A percentile compares a stretch with the other conserved stretches of the same genome.
Conservation (phyloP, 2,797 vertebrate species). For the Tympanoctomys barrerae region DNA sequence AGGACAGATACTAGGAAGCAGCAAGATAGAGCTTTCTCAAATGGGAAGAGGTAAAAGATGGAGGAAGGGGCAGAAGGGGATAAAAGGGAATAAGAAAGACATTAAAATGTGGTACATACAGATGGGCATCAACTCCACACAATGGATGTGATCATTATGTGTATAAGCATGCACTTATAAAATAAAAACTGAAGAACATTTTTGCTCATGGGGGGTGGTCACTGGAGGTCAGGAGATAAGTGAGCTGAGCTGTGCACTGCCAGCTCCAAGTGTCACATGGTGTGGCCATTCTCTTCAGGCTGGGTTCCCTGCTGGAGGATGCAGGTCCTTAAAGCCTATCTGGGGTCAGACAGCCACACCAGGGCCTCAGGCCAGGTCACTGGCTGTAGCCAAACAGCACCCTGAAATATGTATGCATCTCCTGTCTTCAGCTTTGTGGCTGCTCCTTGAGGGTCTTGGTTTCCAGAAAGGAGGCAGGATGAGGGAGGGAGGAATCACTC, state of each 20-base stretch:
- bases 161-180: background rate
- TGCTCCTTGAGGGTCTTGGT: slow-evolving; percentile 3
- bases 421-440: background rate
- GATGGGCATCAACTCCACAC: background rate
- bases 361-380: slow-evolving; percentile 66
- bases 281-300: slow-evolving; percentile 18
- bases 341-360: background rate
- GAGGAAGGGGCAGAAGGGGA: background rate
- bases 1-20: background rate
- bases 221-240: background rate
- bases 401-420: background rate
- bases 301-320: background rate
- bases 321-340: slow-evolving; percentile 49
- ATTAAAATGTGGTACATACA: background rate
- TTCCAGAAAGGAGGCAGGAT: background rate
- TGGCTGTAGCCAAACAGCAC: slow-evolving; percentile 43
- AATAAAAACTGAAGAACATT: background rate
- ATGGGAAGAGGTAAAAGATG: background rate
- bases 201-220: no score
- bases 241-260: slow-evolving; percentile 15
- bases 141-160: background rate
- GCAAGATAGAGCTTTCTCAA: background rate
- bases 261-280: background rate
- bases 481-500: background rate
- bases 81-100: background rate